Percentiles rank a stretch among this genome's conserved stretches.
These are phyloP conservation scores for Liolophura sinensis DNA, from an alignment of 1,140 invertebrate species.

Conservation along the genomic window DNA sequence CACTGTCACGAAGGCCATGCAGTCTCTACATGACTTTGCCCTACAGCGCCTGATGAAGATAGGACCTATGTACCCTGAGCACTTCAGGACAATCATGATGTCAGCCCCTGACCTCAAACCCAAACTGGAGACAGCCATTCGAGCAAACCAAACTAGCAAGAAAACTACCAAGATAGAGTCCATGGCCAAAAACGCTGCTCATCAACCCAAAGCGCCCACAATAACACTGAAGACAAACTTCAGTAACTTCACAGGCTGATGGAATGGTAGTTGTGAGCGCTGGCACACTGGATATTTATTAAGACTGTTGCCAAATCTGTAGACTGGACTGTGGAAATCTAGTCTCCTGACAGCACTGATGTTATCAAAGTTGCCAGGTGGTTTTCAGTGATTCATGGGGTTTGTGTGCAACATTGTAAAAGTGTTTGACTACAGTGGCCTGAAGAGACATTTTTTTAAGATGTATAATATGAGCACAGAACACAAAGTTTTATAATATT, in stretches of 20 bases:
- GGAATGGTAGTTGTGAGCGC: background rate
- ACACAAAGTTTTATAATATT: no score
- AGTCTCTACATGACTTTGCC: constrained; percentile 80
- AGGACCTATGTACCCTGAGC: constrained; percentile 77
- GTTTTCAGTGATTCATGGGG: no score
- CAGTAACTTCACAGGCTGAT: constrained; percentile 72
- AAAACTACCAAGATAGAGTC: constrained; percentile 53
- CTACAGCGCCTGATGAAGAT: constrained; percentile 87
- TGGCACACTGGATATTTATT: no score
- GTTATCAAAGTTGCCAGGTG: no score
- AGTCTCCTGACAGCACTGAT: no score
- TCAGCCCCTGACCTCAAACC: constrained; percentile 76
- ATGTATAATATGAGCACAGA: no score
- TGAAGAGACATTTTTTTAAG: no score
- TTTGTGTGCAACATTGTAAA: no score
- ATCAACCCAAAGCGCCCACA: constrained; percentile 70
- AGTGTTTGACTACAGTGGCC: no score
- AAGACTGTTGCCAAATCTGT: no score
- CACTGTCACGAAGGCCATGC: constrained; percentile 67
- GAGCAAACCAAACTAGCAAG: constrained; percentile 63
- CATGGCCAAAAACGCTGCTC: constrained; percentile 54
- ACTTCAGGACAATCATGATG: constrained; percentile 89
- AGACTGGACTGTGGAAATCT: no score
- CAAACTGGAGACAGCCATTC: constrained; percentile 84
- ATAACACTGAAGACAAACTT: constrained; percentile 97